Conservation (phyloP, 2,888 invertebrate genomes). For the Exocentrus adspersus region DNA sequence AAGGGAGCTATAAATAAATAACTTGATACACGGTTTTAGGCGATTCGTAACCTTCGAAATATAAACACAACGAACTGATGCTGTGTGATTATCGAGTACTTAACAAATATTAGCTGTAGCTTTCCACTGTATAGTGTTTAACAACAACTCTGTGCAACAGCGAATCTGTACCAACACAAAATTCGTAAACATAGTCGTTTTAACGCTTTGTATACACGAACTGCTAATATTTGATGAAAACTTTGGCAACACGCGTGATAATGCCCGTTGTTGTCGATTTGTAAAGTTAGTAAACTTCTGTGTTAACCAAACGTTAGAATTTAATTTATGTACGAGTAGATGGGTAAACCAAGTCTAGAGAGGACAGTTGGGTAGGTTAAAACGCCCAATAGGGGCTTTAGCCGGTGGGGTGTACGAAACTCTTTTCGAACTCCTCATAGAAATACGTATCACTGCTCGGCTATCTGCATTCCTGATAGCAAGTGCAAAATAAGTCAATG, state of each 20-base stretch:
- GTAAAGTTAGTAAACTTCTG: background rate
- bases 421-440: too few relatives aligned
- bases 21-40: too few relatives aligned
- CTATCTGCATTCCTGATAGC: too few relatives aligned
- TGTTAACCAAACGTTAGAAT: background rate
- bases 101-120: background rate
- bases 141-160: too few relatives aligned
- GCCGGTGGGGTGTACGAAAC: too few relatives aligned
- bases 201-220: constrained; percentile 4
- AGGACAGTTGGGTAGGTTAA: too few relatives aligned
- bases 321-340: too few relatives aligned
- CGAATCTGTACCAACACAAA: background rate
- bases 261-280: constrained; percentile 3
- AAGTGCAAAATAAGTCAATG: too few relatives aligned
- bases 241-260: constrained; percentile 1
- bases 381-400: too few relatives aligned
- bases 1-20: too few relatives aligned
- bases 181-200: constrained; percentile 1
- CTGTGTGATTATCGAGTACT: background rate
- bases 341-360: too few relatives aligned
- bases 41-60: background rate
- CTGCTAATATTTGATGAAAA: constrained; percentile 8
- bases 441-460: too few relatives aligned
- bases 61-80: background rate
- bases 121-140: background rate